These are phyloP conservation scores for Columbina picui DNA, from an alignment of 2,113 vertebrate genomes.

Conservation along the genomic window DNA sequence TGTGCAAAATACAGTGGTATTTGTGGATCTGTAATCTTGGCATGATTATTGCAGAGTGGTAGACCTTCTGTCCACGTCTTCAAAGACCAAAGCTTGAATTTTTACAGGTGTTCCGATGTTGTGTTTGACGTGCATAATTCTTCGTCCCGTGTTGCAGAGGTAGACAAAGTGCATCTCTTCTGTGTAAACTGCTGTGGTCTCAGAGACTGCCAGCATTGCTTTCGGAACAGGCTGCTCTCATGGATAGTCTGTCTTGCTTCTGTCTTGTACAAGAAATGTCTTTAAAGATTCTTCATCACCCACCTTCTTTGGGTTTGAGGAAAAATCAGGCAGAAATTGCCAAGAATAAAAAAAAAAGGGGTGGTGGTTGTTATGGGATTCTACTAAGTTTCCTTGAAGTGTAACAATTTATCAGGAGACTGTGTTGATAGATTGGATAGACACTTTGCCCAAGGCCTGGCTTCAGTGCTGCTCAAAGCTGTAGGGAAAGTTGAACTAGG, in stretches of 20 bases:
- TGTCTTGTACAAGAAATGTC: neutral
- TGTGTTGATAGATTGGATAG: neutral
- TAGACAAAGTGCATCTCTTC: neutral
- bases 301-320: neutral
- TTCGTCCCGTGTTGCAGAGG: neutral
- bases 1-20: neutral
- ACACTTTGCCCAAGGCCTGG: neutral
- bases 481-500: neutral
- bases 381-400: neutral
- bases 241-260: neutral
- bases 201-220: neutral
- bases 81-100: neutral
- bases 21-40: neutral
- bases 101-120: neutral
- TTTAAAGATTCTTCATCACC: neutral
- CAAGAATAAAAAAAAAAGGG: accelerated
- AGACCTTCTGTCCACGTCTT: neutral
- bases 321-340: neutral
- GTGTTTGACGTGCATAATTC: accelerated
- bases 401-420: neutral
- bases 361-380: neutral
- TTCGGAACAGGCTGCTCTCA: neutral
- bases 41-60: neutral
- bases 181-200: neutral
- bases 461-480: neutral